Evolutionary conservation across 2,888 invertebrate genomes (phyloP).

Genomic region (Lacanobia wlatinum): DNA sequence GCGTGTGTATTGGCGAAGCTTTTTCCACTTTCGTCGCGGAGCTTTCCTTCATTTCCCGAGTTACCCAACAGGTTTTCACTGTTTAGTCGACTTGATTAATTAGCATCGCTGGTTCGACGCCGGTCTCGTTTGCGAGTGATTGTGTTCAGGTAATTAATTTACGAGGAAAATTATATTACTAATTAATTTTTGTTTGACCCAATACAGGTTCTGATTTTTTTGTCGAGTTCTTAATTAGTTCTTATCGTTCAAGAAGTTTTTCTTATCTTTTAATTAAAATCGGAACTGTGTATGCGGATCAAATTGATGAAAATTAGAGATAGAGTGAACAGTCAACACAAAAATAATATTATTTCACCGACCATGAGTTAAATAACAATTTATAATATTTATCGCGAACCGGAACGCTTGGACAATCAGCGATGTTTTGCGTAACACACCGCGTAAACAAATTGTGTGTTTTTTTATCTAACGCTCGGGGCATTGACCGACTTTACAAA

Average conservation of each 20-base stretch:
- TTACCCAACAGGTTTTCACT: conserved; percentile 86
- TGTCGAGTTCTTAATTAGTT: conserved; percentile 24
- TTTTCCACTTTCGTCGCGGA: conserved; percentile 88
- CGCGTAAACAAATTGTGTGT: conserved; percentile 87
- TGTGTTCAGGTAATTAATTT: conserved; percentile 68
- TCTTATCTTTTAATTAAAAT: conserved; percentile 22
- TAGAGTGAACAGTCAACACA: conserved; percentile 12
- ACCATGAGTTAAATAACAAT: conserved; percentile 62
- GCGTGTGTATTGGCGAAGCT: conserved; percentile 76
- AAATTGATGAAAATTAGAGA: conserved; percentile 2
- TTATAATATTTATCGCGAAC: conserved; percentile 69
- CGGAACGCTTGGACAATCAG: conserved; percentile 77
- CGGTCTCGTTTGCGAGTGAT: conserved; percentile 61
- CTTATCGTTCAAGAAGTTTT: conserved; percentile 7
- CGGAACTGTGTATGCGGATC: background rate
- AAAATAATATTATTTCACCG: conserved; percentile 55
- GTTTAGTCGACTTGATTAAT: conserved; percentile 72
- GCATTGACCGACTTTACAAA: conserved; percentile 90
- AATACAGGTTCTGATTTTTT: conserved; percentile 37
- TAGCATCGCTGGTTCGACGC: conserved; percentile 60
- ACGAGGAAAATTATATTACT: conserved; percentile 63
- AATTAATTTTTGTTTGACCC: conserved; percentile 48
- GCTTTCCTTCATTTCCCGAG: conserved; percentile 89
- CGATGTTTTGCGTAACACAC: conserved; percentile 85
- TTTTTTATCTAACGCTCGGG: conserved; percentile 89